phyloP scores from a whole-genome alignment of 2,888 invertebrate species.

The Ecdyonurus torrentis region DNA sequence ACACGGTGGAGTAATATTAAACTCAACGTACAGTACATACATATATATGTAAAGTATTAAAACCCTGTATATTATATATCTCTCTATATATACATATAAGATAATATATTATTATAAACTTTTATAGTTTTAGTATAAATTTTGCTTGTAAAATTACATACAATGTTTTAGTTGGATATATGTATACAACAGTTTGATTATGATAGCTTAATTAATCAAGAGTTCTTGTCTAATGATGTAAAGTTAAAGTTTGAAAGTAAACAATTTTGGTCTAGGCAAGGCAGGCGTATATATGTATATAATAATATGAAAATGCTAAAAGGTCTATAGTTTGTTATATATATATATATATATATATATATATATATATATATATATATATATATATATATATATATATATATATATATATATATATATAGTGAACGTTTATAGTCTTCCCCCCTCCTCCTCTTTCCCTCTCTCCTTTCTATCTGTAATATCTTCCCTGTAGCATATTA shows the following conservation, averaged over 20 bases:
- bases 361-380: background rate
- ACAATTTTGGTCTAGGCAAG: background rate
- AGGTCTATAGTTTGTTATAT: background rate
- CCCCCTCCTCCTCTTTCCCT: background rate
- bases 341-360: background rate
- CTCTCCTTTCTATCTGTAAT: background rate
- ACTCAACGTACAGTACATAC: too few relatives aligned
- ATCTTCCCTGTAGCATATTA: background rate
- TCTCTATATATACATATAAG: too few relatives aligned
- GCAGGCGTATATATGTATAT: too few relatives aligned
- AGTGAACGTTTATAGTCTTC: background rate
- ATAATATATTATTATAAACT: too few relatives aligned
- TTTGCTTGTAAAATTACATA: background rate
- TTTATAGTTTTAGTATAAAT: background rate
- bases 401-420: background rate
- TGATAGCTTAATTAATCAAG: constrained; percentile 3
- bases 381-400: background rate
- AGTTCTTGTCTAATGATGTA: background rate
- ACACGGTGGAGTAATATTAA: too few relatives aligned
- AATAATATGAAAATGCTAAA: background rate
- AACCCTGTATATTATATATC: too few relatives aligned
- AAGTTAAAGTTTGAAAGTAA: background rate
- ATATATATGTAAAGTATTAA: too few relatives aligned
- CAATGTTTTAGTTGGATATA: background rate
- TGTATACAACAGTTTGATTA: background rate